Evolutionary conservation across 1,140 invertebrate genomes (phyloP), one percentile per base, ranked within the genome.

Genomic region (Brachionus rotundiformis): DNA sequence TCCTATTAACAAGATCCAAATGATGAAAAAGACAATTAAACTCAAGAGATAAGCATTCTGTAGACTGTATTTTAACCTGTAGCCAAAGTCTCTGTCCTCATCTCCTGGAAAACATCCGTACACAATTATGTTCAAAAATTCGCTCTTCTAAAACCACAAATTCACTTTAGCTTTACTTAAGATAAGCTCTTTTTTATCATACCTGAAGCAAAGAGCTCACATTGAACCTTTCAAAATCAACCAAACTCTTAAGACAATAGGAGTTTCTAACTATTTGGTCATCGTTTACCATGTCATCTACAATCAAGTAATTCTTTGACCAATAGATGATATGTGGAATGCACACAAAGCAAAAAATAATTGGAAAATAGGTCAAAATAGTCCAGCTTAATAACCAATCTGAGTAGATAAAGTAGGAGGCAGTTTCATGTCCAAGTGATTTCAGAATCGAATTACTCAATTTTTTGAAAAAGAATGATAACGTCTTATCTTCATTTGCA

Each of bases 31-130:
- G 0, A 59, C n/a, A 0, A 54, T 63, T 10, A 33, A 23, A 6
- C 16, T 23, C 13, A 79, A 25, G 5, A 79, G 29, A 63, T 79
- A 79, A 19, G 76, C 76, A 79, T 73, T 27, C 36, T 73, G 39
- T 19, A 73, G 13, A 27, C 41, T 41, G 10, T 73, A 73, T 27
- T 47, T 29, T 2, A 73, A 23, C 27, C 13, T 44, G 19, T 44
- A 73, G 25, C 36, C 29, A 11, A 31, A 41, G 44, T 73, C 39
- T 25, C 3, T 44, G 19, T 54, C 23, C 8, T n/a, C 16, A 41
- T 44, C 11, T 25, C 68, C 68, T 13, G 68, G 68, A 73, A 73
- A 73, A 11, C 68, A 73, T 73, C 68, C 68, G 27, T 25, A 73
- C 8, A 73, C 8, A 23, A 23, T 2, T 8, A 73, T 25, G 16